Base-by-base conservation (phyloP, 53 echinoderm and acorn worm species). In the Stichopus horrens region DNA sequence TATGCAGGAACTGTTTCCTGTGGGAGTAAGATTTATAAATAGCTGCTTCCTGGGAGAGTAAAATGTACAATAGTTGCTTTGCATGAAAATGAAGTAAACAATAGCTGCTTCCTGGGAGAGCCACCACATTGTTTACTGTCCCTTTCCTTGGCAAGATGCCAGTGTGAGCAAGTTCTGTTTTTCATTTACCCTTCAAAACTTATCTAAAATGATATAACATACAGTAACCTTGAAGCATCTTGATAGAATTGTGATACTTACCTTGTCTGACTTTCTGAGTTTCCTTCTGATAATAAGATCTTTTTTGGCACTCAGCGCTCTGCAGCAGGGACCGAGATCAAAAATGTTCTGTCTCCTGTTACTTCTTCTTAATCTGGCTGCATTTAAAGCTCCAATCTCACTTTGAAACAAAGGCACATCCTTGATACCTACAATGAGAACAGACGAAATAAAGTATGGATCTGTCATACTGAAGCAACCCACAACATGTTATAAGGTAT, bases 241-340 rank as follows among this genome's bases (percentile, higher is more conserved):
- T 37, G 37, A 37, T 37, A 0, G 37, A 37, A 37, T 37, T 37
- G 37, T 59, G 8, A 7, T 51, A 63, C 86, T 75, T 80, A 96
- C 96, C 91, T 96, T 96, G 57, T 93, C 93, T 6, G 86, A 56
- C 82, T 94, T 96, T 65, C 98, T 87, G 7, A 95, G 93, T 83
- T 93, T 94, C 63, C 96, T 93, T 56, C 98, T 90, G 60, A 98
- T 98, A 74, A 92, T 90, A 80, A 98, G 89, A 76, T 98, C 98
- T 73, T 92, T 89, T 5, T 94, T 88, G 87, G 95, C 98, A 55
- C 92, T 94, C 51, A 95, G 88, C 11, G 98, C 98, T 9, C 94
- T 68, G n/a, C 98, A 89, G 80, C 95, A 95, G 1, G 98, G 95
- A 3, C 95, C 95, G 10, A 97, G 89, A 88, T 97, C 92, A 23